A percentile compares a stretch with the other conserved stretches of the same genome.
Conservation (phyloP, 2,888 invertebrate genomes). For the Theretra japonica region DNA sequence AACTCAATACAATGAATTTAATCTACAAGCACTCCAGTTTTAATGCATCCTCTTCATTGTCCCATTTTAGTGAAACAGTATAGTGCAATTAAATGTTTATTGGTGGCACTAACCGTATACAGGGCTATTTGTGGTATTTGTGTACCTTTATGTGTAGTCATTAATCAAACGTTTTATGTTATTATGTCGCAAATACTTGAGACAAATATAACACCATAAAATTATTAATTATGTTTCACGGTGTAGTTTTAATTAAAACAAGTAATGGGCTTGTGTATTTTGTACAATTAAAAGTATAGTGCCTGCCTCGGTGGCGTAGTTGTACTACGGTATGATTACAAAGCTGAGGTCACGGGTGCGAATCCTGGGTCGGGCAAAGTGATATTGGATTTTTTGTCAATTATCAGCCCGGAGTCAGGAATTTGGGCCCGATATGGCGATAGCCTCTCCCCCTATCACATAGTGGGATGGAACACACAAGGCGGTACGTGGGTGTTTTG, state of each 20-base stretch:
- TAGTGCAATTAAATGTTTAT: conserved; percentile 2
- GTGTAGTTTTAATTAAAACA: not conserved
- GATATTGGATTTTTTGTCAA: no score
- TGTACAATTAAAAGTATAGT: no score
- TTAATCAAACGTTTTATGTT: not conserved
- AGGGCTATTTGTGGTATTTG: conserved; percentile 5
- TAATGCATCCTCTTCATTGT: conserved; percentile 7
- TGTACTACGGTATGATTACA: no score
- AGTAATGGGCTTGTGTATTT: no score
- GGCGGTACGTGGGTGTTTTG: no score
- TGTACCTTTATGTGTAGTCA: conserved; percentile 4
- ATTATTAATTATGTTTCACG: not conserved
- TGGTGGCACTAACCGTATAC: not conserved
- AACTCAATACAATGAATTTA: not conserved
- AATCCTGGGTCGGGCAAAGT: no score
- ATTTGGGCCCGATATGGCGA: no score
- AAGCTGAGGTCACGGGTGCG: no score
- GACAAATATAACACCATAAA: not conserved
- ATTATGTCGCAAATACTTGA: not conserved
- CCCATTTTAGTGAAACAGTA: conserved; percentile 7
- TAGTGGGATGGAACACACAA: no score
- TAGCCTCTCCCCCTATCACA: no score
- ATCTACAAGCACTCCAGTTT: not conserved
- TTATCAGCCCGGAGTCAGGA: no score
- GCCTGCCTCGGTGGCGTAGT: no score